Evolutionary conservation across 2,888 invertebrate genomes (phyloP).

Genomic region (Rhamnusium bicolor): DNA sequence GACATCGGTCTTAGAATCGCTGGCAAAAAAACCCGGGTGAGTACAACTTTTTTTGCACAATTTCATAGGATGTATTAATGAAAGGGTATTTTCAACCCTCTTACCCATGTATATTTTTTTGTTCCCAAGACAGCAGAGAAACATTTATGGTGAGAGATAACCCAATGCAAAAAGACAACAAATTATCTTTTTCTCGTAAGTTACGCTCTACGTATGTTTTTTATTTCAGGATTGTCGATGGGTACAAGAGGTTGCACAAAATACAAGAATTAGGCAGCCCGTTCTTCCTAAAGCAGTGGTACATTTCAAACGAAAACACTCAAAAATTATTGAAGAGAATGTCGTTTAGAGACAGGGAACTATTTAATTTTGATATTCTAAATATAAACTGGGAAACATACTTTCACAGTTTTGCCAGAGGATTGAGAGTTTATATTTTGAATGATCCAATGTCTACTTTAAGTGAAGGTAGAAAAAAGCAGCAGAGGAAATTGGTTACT

Average conservation of each 20-base stretch:
- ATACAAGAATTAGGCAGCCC: slow-evolving; percentile 73
- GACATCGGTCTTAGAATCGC: slow-evolving; percentile 72
- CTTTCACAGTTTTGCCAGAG: slow-evolving; percentile 79
- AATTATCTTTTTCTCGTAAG: too few relatives aligned
- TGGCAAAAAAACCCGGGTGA: slow-evolving; percentile 76
- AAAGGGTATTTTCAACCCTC: too few relatives aligned
- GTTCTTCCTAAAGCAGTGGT: slow-evolving; percentile 87
- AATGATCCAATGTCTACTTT: slow-evolving; percentile 85
- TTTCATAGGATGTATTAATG: too few relatives aligned
- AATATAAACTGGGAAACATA: slow-evolving; percentile 85
- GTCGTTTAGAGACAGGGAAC: slow-evolving; percentile 74
- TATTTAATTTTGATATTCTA: slow-evolving; percentile 79
- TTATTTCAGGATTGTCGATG: slow-evolving; percentile 80
- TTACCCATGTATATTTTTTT: too few relatives aligned
- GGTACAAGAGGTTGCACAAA: slow-evolving; percentile 84
- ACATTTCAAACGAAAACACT: slow-evolving; percentile 78
- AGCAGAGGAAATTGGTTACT: slow-evolving; percentile 57
- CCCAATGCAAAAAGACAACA: too few relatives aligned
- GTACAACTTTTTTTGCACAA: slow-evolving; percentile 53
- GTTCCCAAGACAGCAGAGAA: too few relatives aligned
- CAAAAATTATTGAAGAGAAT: slow-evolving; percentile 75
- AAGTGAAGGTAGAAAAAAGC: slow-evolving; percentile 78
- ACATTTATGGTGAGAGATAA: too few relatives aligned
- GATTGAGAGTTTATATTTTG: slow-evolving; percentile 83
- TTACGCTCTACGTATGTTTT: too few relatives aligned